Base-by-base conservation (phyloP, 2,797 vertebrate species). In the Myripristis murdjan region DNA sequence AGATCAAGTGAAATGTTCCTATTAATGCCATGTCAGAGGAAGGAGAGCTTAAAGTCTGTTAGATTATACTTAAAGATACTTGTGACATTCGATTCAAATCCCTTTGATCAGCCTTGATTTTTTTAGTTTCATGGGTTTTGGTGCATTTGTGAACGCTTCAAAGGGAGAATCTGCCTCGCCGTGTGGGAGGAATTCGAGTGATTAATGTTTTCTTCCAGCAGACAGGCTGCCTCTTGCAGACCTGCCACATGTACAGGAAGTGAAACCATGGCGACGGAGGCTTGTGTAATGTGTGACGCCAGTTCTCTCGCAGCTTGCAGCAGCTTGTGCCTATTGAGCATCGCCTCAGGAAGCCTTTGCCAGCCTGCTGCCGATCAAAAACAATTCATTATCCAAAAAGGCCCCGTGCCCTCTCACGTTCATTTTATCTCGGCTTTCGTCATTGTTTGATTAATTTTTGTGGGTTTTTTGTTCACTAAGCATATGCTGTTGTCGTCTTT, bases 161-260 rank as follows among this genome's bases (percentile, higher is more conserved):
- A 64, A 81, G 73, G 31, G 46, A 55, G 55, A 64, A 23, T 75
- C 65, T 70, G 71, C 64, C 73, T 37, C 3, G 8, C 60, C 28
- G 80, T 54, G 78, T 52, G 46, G 78, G 81, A 85, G 71, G 60
- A 84, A 70, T 63, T 76, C 23, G 6, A 70, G 61, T 57, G 79
- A 82, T 70, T 31, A 24, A 47, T 76, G 83, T 70, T 64, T 71
- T 60, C 81, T 66, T 83, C 72, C 78, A 76, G 73, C 73, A 72
- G 57, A 75, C 82, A 75, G 73, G 65, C 77, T 69, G 83, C 65
- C 73, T 80, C 74, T 82, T 43, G 77, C 80, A 79, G 73, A 77
- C 39, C 65, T 88, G 91, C 90, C 90, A 93, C 88, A 90, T 93
- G 79, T 84, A 83, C 92, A 93, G 92, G 92, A 94, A 90, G 81